Base-by-base conservation (phyloP, 2,888 invertebrate species). In the Gymnosoma rotundatum region DNA sequence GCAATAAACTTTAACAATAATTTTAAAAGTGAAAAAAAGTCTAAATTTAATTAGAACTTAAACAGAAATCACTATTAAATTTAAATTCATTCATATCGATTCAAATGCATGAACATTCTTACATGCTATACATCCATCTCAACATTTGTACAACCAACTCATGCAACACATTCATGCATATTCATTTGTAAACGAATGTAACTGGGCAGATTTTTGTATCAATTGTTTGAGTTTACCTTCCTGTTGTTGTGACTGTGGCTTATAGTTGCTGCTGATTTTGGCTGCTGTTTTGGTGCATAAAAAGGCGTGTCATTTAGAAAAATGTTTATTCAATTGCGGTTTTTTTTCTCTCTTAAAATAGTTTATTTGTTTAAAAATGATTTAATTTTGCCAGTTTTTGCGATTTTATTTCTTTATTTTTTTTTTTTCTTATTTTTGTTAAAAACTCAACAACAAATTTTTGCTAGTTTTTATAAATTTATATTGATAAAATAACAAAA, bases 361-460 rank as follows among this genome's bases (percentile, higher is more conserved):
- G 72, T 80, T 83, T 83, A 80, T 83, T 83, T 80, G 83, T 80
- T 80, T 73, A 80, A 80, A 76, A 83, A 83, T 83, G 83, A 83
- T 83, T 83, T 83, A 83, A 83, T 83, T 83, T 83, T 83, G 70
- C 38, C 69, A 21, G 48, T 63, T 66, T 74, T 67, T 18, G 36
- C 66, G 60, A 21, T 61, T 69, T 67, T 56, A 18, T 50, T 48
- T 66, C 25, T 54, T 18, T 50, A 6, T 48, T 64, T 67, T 78
- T 73, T 58, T 72, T 10, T 69, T 45, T 18, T 0, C 32, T 5
- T 2, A 32, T 32, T 32, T 32, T 32, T 32, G 32, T 32, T 32
- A 32, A 72, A 80, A 70, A 63, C 69, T 78, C 45, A 70, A 76
- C 72, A 76, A 78, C 73, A 83, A 80, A 83, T 83, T 80, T 83